Percentiles rank a stretch among this genome's conserved stretches.
These are phyloP conservation scores for Geotrupes spiniger DNA, from an alignment of 2,888 invertebrate genomes.

Conservation along the genomic window DNA sequence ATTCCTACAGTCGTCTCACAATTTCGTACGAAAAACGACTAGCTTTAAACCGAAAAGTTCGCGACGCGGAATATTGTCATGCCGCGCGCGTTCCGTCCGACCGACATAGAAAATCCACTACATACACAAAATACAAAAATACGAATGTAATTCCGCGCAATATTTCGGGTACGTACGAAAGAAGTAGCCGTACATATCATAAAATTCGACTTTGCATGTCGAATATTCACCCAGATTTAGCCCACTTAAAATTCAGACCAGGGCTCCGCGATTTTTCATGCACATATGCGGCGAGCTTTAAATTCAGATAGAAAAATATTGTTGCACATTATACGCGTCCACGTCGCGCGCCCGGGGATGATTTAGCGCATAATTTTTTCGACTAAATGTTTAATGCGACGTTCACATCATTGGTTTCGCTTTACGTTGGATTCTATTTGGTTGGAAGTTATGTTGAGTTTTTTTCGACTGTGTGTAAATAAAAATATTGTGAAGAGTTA, in stretches of 20 bases:
- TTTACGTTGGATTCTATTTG: too few species aligned
- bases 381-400: not conserved
- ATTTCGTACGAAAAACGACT: too few species aligned
- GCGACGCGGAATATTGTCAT: too few species aligned
- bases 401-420: not conserved
- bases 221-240: constrained; percentile 4
- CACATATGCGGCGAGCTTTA: constrained; percentile 5
- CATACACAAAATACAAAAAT: too few species aligned
- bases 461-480: not conserved
- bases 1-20: too few species aligned
- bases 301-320: constrained; percentile 7
- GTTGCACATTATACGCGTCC: not conserved
- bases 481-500: not conserved
- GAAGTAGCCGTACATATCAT: too few species aligned
- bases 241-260: constrained; percentile 1
- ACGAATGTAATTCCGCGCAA: too few species aligned
- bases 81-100: too few species aligned
- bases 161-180: too few species aligned
- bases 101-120: too few species aligned
- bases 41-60: too few species aligned
- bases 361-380: not conserved
- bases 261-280: constrained; percentile 4
- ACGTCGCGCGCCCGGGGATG: not conserved
- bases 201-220: constrained; percentile 1
- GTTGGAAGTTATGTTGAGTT: too few species aligned